A percentile compares a stretch with the other conserved stretches of the same genome.
phyloP scores from a whole-genome alignment of 2,797 vertebrate species.

The Echiichthys vipera region DNA sequence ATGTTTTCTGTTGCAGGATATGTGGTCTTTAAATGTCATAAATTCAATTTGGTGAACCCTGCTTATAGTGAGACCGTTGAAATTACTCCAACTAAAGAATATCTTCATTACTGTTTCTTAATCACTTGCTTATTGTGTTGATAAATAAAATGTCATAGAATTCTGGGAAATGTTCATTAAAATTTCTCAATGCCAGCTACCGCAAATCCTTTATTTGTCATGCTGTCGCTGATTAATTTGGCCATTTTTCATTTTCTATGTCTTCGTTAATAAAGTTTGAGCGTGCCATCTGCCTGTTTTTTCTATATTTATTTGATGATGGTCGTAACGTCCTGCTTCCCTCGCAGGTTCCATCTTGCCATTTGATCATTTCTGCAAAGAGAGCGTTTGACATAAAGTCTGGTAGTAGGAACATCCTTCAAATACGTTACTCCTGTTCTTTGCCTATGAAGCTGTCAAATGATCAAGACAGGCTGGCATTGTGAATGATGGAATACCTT shows the following conservation, averaged over 20 bases:
- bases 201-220: constrained; percentile 10
- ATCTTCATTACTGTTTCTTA: not conserved
- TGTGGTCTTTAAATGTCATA: not conserved
- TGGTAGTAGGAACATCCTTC: constrained; percentile 8
- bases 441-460: constrained; percentile 29
- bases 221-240: constrained; percentile 13
- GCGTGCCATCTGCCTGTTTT: constrained; percentile 37
- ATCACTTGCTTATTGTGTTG: not conserved
- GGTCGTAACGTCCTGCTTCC: constrained; percentile 26
- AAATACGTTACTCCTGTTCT: constrained; percentile 40
- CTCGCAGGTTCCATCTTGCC: constrained; percentile 2
- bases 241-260: constrained; percentile 11
- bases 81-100: too few species aligned
- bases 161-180: not conserved
- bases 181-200: not conserved
- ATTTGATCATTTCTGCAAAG: constrained; percentile 26
- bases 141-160: not conserved
- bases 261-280: constrained; percentile 31
- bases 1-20: not conserved
- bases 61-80: too few species aligned
- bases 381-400: not conserved
- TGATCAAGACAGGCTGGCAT: constrained; percentile 25
- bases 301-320: constrained; percentile 35
- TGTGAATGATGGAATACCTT: constrained; percentile 60
- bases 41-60: not conserved